Percentiles rank a stretch among this genome's conserved stretches.
phyloP scores from a whole-genome alignment of 2,888 invertebrate species.

The Temnothorax ravouxi region DNA sequence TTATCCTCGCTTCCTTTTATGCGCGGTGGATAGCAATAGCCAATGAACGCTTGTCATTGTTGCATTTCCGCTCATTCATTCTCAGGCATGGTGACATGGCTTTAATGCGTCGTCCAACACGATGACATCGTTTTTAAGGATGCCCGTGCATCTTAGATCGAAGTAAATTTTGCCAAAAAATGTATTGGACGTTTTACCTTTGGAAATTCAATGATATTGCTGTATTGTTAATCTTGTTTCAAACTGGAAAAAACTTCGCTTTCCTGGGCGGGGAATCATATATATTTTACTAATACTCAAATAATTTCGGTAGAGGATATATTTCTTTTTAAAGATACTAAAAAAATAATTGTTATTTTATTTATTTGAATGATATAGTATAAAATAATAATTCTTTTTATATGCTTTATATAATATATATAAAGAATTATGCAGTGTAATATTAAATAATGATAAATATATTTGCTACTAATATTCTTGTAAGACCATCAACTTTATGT shows the following conservation, averaged over 20 bases:
- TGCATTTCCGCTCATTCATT: slow-evolving; percentile 14
- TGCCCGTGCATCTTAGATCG: neutral
- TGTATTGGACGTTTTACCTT: neutral
- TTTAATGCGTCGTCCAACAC: slow-evolving; percentile 18
- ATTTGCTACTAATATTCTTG: neutral
- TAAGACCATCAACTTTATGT: neutral
- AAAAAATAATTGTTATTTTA: neutral
- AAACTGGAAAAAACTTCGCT: slow-evolving; percentile 12
- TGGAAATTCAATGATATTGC: neutral
- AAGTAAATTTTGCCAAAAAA: neutral
- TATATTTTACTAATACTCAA: slow-evolving; percentile 5
- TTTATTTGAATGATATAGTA: neutral
- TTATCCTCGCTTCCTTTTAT: slow-evolving; percentile 35
- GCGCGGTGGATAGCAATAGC: slow-evolving; percentile 28
- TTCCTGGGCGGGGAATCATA: neutral
- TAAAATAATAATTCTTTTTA: no score
- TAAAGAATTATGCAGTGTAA: no score
- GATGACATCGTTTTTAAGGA: slow-evolving; percentile 17
- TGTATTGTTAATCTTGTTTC: neutral
- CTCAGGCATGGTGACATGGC: neutral
- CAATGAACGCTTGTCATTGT: slow-evolving; percentile 39
- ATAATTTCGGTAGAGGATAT: neutral
- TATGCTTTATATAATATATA: no score
- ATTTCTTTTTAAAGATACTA: neutral
- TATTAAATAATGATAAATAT: neutral